These are phyloP conservation scores for Poecilia velifera DNA, from an alignment of 2,797 vertebrate species.

Conservation along the genomic window DNA sequence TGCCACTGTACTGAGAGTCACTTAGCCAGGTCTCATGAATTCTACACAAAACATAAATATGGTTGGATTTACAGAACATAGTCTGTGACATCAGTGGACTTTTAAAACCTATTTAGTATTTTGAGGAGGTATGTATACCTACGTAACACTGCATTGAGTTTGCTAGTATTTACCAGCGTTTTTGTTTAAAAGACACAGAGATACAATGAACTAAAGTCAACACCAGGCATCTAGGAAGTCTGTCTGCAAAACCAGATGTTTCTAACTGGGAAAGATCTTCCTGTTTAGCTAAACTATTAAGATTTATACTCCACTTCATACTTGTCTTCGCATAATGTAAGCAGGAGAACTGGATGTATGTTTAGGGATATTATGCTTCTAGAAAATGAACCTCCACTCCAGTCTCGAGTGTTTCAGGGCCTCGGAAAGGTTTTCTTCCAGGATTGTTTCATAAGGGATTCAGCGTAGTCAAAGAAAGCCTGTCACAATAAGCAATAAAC, in stretches of 20 bases:
- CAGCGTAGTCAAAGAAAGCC: too few species aligned
- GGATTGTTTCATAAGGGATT: background rate
- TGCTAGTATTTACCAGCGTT: background rate
- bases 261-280: background rate
- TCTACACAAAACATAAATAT: conserved; percentile 5
- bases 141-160: background rate
- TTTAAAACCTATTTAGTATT: background rate
- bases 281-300: background rate
- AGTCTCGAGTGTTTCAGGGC: background rate
- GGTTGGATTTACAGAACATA: background rate
- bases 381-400: background rate
- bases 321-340: background rate
- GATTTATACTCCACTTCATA: background rate
- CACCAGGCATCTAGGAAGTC: background rate
- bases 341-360: background rate
- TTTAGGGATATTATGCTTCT: background rate
- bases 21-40: conserved; percentile 4
- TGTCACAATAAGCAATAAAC: too few species aligned
- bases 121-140: background rate
- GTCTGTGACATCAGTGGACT: background rate
- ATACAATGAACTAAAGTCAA: background rate
- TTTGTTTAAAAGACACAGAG: background rate
- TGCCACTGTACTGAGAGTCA: conserved; percentile 1
- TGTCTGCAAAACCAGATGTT: background rate
- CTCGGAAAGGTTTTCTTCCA: background rate